A percentile compares a stretch with the other conserved stretches of the same genome.
phyloP scores from a whole-genome alignment of 2,113 vertebrate genomes.

The Romanogobio albipinnatus region DNA sequence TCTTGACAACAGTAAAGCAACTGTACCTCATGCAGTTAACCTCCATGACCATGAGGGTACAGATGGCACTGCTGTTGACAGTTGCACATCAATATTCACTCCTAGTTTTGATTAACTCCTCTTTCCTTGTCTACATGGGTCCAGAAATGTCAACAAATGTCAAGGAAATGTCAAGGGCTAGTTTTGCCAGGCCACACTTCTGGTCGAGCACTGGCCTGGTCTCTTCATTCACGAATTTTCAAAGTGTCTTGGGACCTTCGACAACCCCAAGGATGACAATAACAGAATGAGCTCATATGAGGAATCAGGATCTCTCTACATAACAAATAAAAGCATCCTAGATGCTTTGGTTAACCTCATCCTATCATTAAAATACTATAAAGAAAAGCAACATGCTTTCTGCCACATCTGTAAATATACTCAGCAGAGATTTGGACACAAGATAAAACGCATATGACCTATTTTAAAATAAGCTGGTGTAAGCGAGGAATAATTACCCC shows the following conservation, averaged over 20 bases:
- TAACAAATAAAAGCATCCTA: background rate
- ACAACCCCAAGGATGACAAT: background rate
- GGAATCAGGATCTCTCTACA: background rate
- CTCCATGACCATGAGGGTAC: conserved; percentile 55
- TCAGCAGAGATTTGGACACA: background rate
- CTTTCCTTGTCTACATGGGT: conserved; percentile 66
- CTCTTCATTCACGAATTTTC: conserved; percentile 15
- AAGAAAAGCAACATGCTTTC: background rate
- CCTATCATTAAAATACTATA: background rate
- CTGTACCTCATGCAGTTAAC: conserved; percentile 28
- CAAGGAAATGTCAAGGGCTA: conserved; percentile 76
- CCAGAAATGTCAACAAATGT: conserved; percentile 80
- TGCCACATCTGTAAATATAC: background rate
- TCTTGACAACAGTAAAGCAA: conserved; percentile 4
- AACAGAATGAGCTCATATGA: background rate
- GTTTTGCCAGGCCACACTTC: conserved; percentile 47
- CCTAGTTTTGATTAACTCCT: conserved; percentile 63
- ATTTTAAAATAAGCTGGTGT: conserved; percentile 30
- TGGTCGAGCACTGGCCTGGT: conserved; percentile 24
- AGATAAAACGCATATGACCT: conserved; percentile 8
- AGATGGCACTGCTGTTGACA: conserved; percentile 74
- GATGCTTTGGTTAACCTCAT: background rate
- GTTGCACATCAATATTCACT: conserved; percentile 64
- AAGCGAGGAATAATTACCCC: conserved; percentile 21
- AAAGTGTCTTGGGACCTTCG: conserved; percentile 16